These are phyloP conservation scores for Hyles lineata DNA, from an alignment of 2,888 invertebrate genomes.

Conservation along the genomic window DNA sequence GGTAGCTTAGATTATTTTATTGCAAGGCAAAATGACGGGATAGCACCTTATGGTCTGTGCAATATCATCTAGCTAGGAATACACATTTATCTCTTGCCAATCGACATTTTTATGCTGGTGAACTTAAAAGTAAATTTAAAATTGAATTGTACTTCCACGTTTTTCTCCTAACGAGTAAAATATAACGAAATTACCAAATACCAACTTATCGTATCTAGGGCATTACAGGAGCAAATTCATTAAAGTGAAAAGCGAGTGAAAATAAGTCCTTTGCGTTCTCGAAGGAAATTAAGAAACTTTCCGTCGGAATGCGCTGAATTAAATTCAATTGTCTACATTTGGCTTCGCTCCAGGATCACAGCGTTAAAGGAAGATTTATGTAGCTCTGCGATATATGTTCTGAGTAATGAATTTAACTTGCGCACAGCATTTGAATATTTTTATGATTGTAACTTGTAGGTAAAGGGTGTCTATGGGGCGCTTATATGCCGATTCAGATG, in stretches of 20 bases:
- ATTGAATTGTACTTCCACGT: too few relatives aligned
- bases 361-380: slow-evolving; percentile 28
- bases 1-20: too few relatives aligned
- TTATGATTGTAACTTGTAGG: background rate
- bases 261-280: slow-evolving; percentile 14
- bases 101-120: too few relatives aligned
- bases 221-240: background rate
- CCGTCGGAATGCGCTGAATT: slow-evolving; percentile 24
- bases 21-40: too few relatives aligned
- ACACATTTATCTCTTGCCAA: too few relatives aligned
- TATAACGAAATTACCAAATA: too few relatives aligned
- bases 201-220: background rate
- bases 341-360: slow-evolving; percentile 24
- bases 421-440: slow-evolving; percentile 16
- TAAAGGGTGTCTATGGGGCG: background rate
- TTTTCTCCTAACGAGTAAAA: too few relatives aligned
- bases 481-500: background rate
- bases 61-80: too few relatives aligned
- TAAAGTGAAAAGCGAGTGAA: slow-evolving; percentile 24
- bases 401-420: slow-evolving; percentile 15
- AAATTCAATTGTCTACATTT: slow-evolving; percentile 28
- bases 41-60: too few relatives aligned
- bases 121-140: too few relatives aligned
- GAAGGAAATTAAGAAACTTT: slow-evolving; percentile 25
- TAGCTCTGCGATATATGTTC: slow-evolving; percentile 7